These are phyloP conservation scores for Vanessa tameamea DNA, from an alignment of 1,140 invertebrate genomes.

Conservation along the genomic window DNA sequence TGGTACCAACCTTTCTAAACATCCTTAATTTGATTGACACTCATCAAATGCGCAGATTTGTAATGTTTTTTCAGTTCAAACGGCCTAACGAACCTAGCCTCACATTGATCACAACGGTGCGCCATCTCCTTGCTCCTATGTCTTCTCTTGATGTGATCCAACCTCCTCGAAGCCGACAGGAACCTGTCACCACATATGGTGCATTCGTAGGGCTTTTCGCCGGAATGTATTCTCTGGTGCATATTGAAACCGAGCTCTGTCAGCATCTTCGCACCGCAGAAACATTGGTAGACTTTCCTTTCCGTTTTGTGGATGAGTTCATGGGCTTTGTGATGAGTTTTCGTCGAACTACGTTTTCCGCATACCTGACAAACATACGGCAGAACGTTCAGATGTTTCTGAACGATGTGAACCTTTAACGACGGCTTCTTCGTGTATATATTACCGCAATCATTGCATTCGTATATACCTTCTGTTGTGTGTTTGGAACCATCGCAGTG, in stretches of 20 bases:
- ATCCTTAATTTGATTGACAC: slow-evolving; percentile 12
- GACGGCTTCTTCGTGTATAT: slow-evolving; percentile 67
- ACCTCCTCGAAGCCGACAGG: slow-evolving; percentile 65
- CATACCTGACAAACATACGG: slow-evolving; percentile 68
- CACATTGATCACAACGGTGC: slow-evolving; percentile 55
- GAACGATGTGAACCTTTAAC: slow-evolving; percentile 68
- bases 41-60: slow-evolving; percentile 19
- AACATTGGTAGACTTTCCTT: slow-evolving; percentile 61
- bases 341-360: slow-evolving; percentile 67
- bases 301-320: slow-evolving; percentile 60
- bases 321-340: slow-evolving; percentile 69
- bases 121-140: slow-evolving; percentile 58
- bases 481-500: slow-evolving; percentile 39
- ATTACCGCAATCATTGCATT: slow-evolving; percentile 67
- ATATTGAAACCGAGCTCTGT: slow-evolving; percentile 62
- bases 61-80: slow-evolving; percentile 66
- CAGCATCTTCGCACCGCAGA: slow-evolving; percentile 63
- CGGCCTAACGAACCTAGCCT: slow-evolving; percentile 58
- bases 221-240: slow-evolving; percentile 84
- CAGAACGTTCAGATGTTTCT: slow-evolving; percentile 72
- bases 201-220: slow-evolving; percentile 88
- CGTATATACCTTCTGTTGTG: slow-evolving; percentile 40
- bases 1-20: slow-evolving; percentile 9
- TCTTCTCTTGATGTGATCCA: slow-evolving; percentile 67
- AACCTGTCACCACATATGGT: slow-evolving; percentile 83